A percentile compares a stretch with the other conserved stretches of the same genome.
These are phyloP conservation scores for Erebia ligea DNA, from an alignment of 2,888 invertebrate species.

Conservation along the genomic window DNA sequence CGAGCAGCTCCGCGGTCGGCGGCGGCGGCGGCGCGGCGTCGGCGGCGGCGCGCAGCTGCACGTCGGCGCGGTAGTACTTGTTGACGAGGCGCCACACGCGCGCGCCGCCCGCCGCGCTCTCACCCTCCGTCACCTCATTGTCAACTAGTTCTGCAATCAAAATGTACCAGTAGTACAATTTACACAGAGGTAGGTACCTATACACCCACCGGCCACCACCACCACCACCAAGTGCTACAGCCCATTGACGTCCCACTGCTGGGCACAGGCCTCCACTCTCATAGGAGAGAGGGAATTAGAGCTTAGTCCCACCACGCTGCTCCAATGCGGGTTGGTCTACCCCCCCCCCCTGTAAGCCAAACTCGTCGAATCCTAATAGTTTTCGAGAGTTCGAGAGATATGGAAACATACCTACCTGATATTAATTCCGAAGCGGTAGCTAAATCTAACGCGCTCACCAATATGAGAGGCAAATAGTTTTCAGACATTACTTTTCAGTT, in stretches of 20 bases:
- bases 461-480: constrained; percentile 48
- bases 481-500: neutral
- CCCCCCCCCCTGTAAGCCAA: too few species aligned
- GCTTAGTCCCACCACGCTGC: too few species aligned
- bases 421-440: constrained; percentile 46
- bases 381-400: too few species aligned
- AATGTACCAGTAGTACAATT: too few species aligned
- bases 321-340: too few species aligned
- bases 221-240: too few species aligned
- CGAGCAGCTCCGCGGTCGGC: constrained; percentile 43
- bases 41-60: constrained; percentile 48
- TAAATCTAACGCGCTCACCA: constrained; percentile 51
- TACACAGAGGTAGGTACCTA: too few species aligned
- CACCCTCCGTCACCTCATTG: constrained; percentile 45
- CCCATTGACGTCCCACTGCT: too few species aligned
- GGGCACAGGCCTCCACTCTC: too few species aligned
- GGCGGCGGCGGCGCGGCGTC: constrained; percentile 42
- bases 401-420: constrained; percentile 49
- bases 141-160: constrained; percentile 57
- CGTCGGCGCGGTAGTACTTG: constrained; percentile 65
- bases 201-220: too few species aligned
- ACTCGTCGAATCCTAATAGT: too few species aligned
- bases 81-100: constrained; percentile 62
- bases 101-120: constrained; percentile 31
- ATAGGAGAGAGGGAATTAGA: too few species aligned